Evolutionary conservation across 2,888 invertebrate genomes (phyloP).

Genomic region (Iphiclides podalirius): DNA sequence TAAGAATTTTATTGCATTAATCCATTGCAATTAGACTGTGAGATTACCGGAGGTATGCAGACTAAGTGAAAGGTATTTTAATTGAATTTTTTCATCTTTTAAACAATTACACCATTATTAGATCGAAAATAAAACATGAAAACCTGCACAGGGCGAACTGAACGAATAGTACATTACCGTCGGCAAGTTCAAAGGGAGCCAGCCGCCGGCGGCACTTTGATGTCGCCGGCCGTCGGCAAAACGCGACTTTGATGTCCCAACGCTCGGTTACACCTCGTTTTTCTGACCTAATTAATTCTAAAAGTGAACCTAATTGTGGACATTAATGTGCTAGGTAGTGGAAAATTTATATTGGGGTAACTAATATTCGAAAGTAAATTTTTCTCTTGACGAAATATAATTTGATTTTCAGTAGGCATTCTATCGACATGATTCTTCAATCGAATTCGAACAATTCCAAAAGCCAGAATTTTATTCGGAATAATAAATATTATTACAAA

Average conservation of each 20-base stretch:
- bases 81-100: constrained; percentile 7
- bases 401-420: too few species aligned
- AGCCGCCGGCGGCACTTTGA: constrained; percentile 56
- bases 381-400: too few species aligned
- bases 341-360: neutral
- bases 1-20: constrained; percentile 13
- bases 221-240: constrained; percentile 57
- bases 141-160: constrained; percentile 15
- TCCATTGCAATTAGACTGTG: constrained; percentile 7
- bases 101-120: constrained; percentile 9
- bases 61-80: constrained; percentile 18
- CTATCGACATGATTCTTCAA: too few species aligned
- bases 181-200: constrained; percentile 53
- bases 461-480: too few species aligned
- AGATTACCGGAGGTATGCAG: constrained; percentile 7
- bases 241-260: constrained; percentile 37
- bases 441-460: too few species aligned
- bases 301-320: constrained; percentile 21
- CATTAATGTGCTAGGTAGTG: constrained; percentile 6
- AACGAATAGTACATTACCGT: constrained; percentile 39
- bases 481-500: too few species aligned
- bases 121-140: constrained; percentile 6
- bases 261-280: constrained; percentile 37
- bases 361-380: too few species aligned
- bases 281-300: constrained; percentile 42